These are phyloP conservation scores for Cyanoliseus patagonus DNA, from an alignment of 2,113 vertebrate species.

Conservation along the genomic window DNA sequence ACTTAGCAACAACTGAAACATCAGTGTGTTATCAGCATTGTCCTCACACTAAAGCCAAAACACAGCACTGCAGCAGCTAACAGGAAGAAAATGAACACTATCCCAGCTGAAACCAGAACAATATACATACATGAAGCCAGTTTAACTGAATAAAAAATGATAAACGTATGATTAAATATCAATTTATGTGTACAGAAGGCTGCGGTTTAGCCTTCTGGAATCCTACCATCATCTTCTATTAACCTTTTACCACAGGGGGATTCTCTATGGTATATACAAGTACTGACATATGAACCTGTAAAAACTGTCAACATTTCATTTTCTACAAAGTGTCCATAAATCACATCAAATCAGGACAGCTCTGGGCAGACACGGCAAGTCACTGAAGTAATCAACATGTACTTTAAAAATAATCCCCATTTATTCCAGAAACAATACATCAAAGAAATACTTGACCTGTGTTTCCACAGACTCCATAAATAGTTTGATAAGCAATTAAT, in stretches of 20 bases:
- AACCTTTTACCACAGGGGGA: background rate
- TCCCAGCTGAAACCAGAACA: background rate
- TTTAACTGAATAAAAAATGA: background rate
- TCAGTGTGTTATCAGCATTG: background rate
- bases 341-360: background rate
- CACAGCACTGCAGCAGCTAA: background rate
- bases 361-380: background rate
- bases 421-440: constrained; percentile 42
- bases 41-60: background rate
- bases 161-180: background rate
- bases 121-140: background rate
- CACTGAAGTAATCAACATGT: background rate
- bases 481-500: background rate
- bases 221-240: background rate
- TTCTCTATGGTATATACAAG: background rate
- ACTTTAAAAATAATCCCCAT: constrained; percentile 29
- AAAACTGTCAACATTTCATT: background rate
- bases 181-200: background rate
- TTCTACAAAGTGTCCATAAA: background rate
- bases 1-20: background rate
- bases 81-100: background rate
- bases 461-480: background rate
- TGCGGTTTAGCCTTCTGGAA: background rate
- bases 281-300: background rate
- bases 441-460: background rate